A percentile compares a stretch with the other conserved stretches of the same genome.
Evolutionary conservation across 1,140 invertebrate genomes (phyloP).

Genomic region (Acromyrmex echinatior): DNA sequence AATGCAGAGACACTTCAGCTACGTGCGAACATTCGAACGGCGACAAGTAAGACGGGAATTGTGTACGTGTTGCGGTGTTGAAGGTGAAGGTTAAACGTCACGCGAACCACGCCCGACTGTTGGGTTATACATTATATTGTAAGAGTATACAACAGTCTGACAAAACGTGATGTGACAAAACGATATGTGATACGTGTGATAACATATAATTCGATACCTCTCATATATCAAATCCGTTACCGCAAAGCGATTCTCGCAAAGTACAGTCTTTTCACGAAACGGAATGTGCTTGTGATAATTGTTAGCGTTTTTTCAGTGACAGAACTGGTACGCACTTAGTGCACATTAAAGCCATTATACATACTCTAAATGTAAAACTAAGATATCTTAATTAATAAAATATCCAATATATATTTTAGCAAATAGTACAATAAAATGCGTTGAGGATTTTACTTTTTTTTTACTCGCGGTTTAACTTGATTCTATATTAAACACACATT

Average conservation of each 20-base stretch:
- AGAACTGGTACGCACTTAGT: no score
- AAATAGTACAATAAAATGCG: no score
- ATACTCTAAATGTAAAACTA: no score
- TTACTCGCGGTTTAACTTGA: no score
- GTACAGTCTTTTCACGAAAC: neutral
- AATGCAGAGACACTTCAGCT: neutral
- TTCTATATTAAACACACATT: no score
- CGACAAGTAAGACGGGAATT: neutral
- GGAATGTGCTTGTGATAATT: neutral
- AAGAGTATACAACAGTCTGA: neutral
- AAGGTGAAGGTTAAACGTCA: conserved; percentile 17
- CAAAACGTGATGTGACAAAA: neutral
- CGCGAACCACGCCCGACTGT: neutral
- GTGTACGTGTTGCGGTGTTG: neutral
- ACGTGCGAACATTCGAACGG: neutral
- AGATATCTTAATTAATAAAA: no score
- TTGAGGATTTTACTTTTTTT: no score
- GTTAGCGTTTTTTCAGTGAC: no score
- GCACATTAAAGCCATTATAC: no score
- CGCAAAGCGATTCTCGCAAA: neutral
- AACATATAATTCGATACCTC: neutral
- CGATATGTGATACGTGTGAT: neutral
- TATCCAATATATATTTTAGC: no score
- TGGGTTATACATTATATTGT: neutral
- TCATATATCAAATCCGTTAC: neutral